These are phyloP conservation scores for Automeris io DNA, from an alignment of 2,888 invertebrate genomes.

Conservation along the genomic window DNA sequence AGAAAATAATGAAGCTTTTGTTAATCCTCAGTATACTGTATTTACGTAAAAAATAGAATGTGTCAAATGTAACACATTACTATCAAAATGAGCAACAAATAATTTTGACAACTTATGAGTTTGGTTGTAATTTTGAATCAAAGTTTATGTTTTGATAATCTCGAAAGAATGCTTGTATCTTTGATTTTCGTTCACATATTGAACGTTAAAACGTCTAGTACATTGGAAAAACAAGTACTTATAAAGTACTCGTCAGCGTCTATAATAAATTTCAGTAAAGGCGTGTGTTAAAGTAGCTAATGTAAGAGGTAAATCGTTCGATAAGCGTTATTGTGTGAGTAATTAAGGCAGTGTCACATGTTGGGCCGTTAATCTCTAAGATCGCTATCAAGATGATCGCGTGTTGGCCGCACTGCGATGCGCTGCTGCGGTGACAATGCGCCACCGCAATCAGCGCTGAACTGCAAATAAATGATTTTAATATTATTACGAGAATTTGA, in stretches of 20 bases:
- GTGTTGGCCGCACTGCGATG: slow-evolving; percentile 25
- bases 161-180: too few relatives aligned
- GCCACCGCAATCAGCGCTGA: not conserved
- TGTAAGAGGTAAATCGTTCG: slow-evolving; percentile 41
- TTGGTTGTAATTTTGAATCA: too few relatives aligned
- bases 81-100: too few relatives aligned
- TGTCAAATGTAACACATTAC: too few relatives aligned
- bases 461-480: slow-evolving; percentile 2
- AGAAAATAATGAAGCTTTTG: too few relatives aligned
- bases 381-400: slow-evolving; percentile 68
- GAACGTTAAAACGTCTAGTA: too few relatives aligned
- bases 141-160: too few relatives aligned
- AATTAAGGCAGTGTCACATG: slow-evolving; percentile 66
- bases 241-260: slow-evolving; percentile 9
- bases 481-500: not conserved
- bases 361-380: slow-evolving; percentile 62
- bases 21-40: too few relatives aligned
- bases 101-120: too few relatives aligned
- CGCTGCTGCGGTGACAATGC: slow-evolving; percentile 8
- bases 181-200: too few relatives aligned
- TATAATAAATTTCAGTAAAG: slow-evolving; percentile 8
- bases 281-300: slow-evolving; percentile 8
- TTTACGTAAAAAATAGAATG: too few relatives aligned
- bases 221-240: not conserved
- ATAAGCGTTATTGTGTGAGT: slow-evolving; percentile 58